Conservation (phyloP, 2,113 vertebrate genomes). For the Ictidomys tridecemlineatus region DNA sequence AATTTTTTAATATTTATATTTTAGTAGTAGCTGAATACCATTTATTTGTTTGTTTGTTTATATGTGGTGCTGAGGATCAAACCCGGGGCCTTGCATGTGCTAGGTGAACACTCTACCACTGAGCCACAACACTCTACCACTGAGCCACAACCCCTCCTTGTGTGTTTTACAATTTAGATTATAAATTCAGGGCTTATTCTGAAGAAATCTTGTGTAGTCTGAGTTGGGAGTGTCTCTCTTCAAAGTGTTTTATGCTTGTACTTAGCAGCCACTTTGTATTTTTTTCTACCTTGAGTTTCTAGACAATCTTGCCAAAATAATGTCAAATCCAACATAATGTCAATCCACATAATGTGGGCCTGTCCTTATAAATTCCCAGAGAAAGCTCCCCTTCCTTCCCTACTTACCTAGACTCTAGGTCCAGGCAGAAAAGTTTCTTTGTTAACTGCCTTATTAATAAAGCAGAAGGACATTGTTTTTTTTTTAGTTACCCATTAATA, state of each 20-base stretch:
- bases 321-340: neutral
- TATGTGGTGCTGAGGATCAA: too few species aligned
- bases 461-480: neutral
- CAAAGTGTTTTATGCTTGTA: conserved; percentile 22
- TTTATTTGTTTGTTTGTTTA: too few species aligned
- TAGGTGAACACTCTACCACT: too few species aligned
- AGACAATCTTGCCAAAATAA: too few species aligned
- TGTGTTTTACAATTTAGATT: conserved; percentile 59
- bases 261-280: neutral
- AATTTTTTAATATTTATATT: too few species aligned
- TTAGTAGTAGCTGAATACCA: too few species aligned
- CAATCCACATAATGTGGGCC: neutral
- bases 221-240: conserved; percentile 40
- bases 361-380: conserved; percentile 37
- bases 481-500: neutral
- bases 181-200: conserved; percentile 21
- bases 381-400: neutral
- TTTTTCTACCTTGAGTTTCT: neutral
- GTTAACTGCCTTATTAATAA: neutral
- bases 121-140: too few species aligned
- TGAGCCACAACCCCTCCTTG: too few species aligned
- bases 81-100: too few species aligned
- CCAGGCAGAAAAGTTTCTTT: conserved; percentile 25
- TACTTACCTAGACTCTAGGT: neutral
- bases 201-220: conserved; percentile 1